Base-by-base conservation (phyloP, 2,888 invertebrate species). In the Acanthoscelides obtectus region DNA sequence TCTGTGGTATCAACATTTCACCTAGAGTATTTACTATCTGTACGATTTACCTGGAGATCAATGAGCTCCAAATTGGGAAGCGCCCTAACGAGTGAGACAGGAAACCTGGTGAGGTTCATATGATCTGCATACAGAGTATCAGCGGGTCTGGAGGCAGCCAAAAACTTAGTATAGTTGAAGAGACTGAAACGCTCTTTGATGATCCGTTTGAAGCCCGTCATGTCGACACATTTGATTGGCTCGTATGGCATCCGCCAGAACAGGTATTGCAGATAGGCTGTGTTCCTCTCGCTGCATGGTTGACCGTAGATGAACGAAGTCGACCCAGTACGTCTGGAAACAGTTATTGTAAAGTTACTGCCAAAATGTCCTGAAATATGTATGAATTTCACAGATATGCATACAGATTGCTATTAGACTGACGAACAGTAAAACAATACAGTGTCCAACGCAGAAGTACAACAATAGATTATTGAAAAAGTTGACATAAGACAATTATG, bases 201-300 rank as follows among this genome's bases (percentile, higher is more conserved):
- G 27, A 71, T 70, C 69, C 71, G 77, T 69, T 79, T 78, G 74
- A 81, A 77, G 20, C 79, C 77, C 6, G 79, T 81, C 71, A 84
- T 79, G 73, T 84, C 83, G 19, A 83, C 78, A 72, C 84, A 84
- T 70, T 80, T 79, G 4, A 74, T 76, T 69, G 67, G 66, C 73
- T 77, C 20, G 71, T 70, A 25, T 72, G 81, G 74, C 71, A 77
- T 70, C 74, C 19, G 69, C 78, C 77, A 77, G 19, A 71, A 72
- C 19, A 71, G 75, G 19, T 78, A 74, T 71, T 78, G 77, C 71
- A 83, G 71, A 68, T 79, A 78, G 69, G 81, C 82, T 6, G 83
- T 84, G 74, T 84, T 84, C 8, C 80, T 78, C 22, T 75, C 76
- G 74, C 77, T 80, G 75, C 84, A 84, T 68, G 84, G 82, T 69